Evolutionary conservation across 2,888 invertebrate species (phyloP).

Genomic region (Scaptomyza tumidula): DNA sequence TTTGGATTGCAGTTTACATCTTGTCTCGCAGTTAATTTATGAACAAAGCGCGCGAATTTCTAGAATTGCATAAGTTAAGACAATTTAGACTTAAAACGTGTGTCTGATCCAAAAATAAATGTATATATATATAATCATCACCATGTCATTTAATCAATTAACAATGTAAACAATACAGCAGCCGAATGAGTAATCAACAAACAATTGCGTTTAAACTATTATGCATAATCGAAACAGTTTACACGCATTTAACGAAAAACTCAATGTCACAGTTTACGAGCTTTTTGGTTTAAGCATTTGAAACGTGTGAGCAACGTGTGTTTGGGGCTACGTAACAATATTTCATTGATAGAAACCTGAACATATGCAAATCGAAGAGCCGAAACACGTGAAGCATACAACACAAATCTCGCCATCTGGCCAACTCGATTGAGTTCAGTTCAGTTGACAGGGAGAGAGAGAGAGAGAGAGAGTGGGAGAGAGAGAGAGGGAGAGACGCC

Average conservation of each 20-base stretch:
- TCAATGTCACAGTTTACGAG: too few species aligned
- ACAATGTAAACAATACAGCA: background rate
- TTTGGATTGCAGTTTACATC: conserved; percentile 19
- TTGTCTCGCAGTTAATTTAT: conserved; percentile 16
- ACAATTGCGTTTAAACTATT: too few species aligned
- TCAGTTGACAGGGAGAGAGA: conserved; percentile 4
- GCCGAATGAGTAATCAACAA: too few species aligned
- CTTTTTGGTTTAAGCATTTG: too few species aligned
- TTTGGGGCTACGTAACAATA: conserved; percentile 56
- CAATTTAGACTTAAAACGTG: background rate
- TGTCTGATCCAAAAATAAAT: background rate
- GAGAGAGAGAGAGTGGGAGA: conserved; percentile 22
- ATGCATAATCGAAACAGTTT: too few species aligned
- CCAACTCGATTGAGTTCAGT: conserved; percentile 8
- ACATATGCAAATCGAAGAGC: conserved; percentile 42
- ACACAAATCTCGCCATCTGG: conserved; percentile 7
- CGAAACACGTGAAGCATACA: conserved; percentile 42
- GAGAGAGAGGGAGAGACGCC: conserved; percentile 19
- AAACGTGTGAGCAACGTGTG: conserved; percentile 31
- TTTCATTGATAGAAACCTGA: conserved; percentile 28
- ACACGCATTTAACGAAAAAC: too few species aligned
- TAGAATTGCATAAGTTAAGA: conserved; percentile 38
- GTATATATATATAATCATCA: too few species aligned
- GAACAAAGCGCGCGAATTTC: conserved; percentile 19
- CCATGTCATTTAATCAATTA: background rate